Evolutionary conservation across 1,140 invertebrate species (phyloP).

Genomic region (Sycobia sp.): DNA sequence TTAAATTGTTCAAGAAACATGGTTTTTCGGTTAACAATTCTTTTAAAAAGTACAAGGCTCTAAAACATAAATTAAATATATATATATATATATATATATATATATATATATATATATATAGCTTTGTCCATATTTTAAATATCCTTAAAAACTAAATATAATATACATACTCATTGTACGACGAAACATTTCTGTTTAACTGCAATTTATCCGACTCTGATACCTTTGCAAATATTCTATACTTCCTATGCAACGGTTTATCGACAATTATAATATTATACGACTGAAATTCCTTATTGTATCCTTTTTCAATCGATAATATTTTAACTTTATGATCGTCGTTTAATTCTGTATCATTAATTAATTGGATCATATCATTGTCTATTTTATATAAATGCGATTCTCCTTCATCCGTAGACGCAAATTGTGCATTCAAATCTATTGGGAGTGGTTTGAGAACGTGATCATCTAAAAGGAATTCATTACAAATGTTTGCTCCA

Average conservation of each 20-base stretch:
- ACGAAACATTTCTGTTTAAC: constrained; percentile 39
- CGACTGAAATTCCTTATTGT: constrained; percentile 45
- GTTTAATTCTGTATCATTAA: background rate
- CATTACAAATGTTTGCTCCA: constrained; percentile 17
- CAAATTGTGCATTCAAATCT: background rate
- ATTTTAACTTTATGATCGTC: constrained; percentile 27
- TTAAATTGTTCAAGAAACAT: constrained; percentile 30
- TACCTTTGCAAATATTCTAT: constrained; percentile 24
- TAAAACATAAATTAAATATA: constrained; percentile 31
- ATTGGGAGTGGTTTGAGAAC: constrained; percentile 34
- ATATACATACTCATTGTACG: constrained; percentile 44
- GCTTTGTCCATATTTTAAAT: constrained; percentile 29
- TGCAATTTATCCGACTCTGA: constrained; percentile 21
- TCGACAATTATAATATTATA: constrained; percentile 46
- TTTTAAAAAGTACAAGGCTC: constrained; percentile 42
- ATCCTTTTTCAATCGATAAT: constrained; percentile 42
- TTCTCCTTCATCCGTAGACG: background rate
- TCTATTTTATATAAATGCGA: constrained; percentile 11
- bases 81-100: too few relatives aligned
- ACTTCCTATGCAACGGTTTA: constrained; percentile 42
- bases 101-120: too few relatives aligned
- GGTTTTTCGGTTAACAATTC: constrained; percentile 29
- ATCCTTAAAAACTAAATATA: too few relatives aligned
- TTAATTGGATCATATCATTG: background rate
- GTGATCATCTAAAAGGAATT: constrained; percentile 40